These are phyloP conservation scores for Bombylius major DNA, from an alignment of 2,888 invertebrate genomes.

Conservation along the genomic window DNA sequence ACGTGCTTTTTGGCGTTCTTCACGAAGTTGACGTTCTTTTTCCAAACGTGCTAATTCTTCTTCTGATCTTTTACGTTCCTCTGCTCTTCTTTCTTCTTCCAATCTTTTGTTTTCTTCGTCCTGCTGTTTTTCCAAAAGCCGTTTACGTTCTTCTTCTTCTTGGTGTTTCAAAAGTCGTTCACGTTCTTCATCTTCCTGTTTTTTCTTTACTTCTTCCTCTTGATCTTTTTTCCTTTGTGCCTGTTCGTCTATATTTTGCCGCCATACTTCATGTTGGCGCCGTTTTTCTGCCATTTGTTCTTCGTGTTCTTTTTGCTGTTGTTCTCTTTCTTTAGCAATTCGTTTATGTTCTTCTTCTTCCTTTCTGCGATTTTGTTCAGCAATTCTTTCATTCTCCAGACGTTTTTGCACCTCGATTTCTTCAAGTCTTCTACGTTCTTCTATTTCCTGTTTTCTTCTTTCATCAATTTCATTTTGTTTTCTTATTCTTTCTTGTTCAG, in stretches of 20 bases:
- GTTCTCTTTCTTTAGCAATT: neutral
- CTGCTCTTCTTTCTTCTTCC: neutral
- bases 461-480: constrained; percentile 13
- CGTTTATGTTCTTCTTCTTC: neutral
- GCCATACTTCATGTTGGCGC: constrained; percentile 21
- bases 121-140: neutral
- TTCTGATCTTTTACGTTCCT: constrained; percentile 1
- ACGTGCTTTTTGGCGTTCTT: constrained; percentile 24
- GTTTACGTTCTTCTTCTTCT: neutral
- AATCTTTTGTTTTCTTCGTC: neutral
- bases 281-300: constrained; percentile 22
- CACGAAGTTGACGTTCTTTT: constrained; percentile 25
- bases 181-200: neutral
- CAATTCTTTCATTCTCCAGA: neutral
- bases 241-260: constrained; percentile 14
- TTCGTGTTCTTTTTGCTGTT: constrained; percentile 9
- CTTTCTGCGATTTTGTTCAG: neutral
- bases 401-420: neutral
- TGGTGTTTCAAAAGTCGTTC: neutral
- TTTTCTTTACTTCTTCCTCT: neutral
- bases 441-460: neutral
- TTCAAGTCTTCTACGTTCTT: constrained; percentile 1
- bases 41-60: constrained; percentile 25
- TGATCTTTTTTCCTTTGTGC: neutral
- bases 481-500: constrained; percentile 16